Conservation (phyloP, 2,797 vertebrate species). For the Typhlichthys subterraneus region DNA sequence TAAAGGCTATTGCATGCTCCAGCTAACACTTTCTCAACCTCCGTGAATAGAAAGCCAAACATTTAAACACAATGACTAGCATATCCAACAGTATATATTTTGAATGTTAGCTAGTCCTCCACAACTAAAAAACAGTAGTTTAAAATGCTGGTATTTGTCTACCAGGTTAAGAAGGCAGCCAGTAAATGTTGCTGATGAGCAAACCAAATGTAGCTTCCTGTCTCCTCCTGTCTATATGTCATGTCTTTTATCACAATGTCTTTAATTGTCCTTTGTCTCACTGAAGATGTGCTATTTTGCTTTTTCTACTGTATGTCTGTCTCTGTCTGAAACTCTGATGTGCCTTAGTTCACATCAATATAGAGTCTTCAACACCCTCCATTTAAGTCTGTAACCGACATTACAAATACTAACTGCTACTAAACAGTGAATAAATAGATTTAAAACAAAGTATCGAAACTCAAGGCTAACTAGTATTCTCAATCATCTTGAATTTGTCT, state of each 20-base stretch:
- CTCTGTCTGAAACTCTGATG: constrained; percentile 65
- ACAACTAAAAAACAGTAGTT: no score
- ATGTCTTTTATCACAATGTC: constrained; percentile 37
- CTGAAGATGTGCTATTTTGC: constrained; percentile 36
- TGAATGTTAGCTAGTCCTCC: background rate
- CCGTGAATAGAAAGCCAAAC: no score
- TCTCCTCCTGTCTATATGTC: constrained; percentile 36
- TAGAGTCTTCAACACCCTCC: constrained; percentile 59
- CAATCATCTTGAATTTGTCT: constrained; percentile 1
- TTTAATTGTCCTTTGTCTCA: constrained; percentile 50
- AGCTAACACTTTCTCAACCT: background rate
- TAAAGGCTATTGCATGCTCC: no score
- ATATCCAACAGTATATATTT: background rate
- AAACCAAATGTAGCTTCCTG: constrained; percentile 28
- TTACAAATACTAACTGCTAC: constrained; percentile 26
- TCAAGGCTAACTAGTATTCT: constrained; percentile 1
- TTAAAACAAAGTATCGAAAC: background rate
- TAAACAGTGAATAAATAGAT: constrained; percentile 3
- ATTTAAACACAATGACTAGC: no score
- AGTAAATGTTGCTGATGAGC: constrained; percentile 9
- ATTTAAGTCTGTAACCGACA: constrained; percentile 29
- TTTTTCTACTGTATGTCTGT: constrained; percentile 35
- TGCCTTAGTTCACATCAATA: constrained; percentile 43
- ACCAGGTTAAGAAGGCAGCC: background rate
- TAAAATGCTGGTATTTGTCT: background rate